Evolutionary conservation across 2,113 vertebrate species (phyloP).

Genomic region (Ovis canadensis): DNA sequence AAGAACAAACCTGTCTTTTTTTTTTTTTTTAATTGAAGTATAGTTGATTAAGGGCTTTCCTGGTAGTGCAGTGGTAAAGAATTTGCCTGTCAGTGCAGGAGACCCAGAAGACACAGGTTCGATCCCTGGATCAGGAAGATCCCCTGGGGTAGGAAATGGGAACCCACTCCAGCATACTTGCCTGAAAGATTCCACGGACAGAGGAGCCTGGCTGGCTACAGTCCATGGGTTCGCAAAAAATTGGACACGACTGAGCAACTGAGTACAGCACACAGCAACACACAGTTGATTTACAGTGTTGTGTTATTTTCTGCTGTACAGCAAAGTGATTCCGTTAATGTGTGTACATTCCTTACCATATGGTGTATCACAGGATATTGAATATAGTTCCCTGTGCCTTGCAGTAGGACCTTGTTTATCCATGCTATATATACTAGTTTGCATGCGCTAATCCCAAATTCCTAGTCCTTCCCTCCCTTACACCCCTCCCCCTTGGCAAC

Average conservation of each 20-base stretch:
- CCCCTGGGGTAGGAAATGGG: not conserved
- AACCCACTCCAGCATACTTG: not conserved
- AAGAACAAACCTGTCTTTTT: not conserved
- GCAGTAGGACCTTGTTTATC: not conserved
- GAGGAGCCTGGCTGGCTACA: not conserved
- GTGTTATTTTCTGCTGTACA: not conserved
- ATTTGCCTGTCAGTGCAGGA: not conserved
- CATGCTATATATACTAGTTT: not conserved
- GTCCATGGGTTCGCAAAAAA: not conserved
- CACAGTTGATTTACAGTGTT: not conserved
- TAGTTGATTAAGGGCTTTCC: not conserved
- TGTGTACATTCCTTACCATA: not conserved
- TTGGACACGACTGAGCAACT: not conserved
- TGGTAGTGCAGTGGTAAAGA: not conserved
- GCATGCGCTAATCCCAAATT: not conserved
- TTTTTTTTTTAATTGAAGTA: not conserved
- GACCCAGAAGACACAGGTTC: not conserved
- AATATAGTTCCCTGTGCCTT: not conserved
- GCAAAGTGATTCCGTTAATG: not conserved
- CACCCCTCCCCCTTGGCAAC: not conserved
- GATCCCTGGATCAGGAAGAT: not conserved
- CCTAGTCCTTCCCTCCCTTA: not conserved
- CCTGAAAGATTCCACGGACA: not conserved
- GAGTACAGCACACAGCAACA: not conserved
- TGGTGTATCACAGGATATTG: not conserved